These are phyloP conservation scores for Arvicanthis niloticus DNA, from an alignment of 2,113 vertebrate genomes.

Conservation along the genomic window DNA sequence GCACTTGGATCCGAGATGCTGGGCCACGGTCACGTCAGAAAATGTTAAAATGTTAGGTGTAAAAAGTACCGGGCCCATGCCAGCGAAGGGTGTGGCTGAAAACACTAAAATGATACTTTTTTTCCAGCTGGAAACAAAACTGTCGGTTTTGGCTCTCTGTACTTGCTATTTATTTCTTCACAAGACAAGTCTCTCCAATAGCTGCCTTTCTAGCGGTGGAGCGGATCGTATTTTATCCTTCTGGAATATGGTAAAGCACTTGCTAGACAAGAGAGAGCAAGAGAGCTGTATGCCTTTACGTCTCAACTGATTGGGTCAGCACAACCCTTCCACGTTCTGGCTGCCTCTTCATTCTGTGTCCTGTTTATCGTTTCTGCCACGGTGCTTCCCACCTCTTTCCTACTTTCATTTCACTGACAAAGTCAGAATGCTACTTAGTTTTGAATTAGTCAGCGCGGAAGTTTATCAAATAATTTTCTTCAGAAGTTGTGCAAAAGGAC, in stretches of 20 bases:
- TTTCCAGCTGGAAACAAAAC: background rate
- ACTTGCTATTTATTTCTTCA: background rate
- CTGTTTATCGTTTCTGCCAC: slow-evolving; percentile 8
- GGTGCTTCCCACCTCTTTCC: background rate
- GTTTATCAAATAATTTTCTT: slow-evolving; percentile 36
- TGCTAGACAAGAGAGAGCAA: background rate
- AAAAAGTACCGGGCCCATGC: background rate
- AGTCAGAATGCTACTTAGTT: slow-evolving; percentile 43
- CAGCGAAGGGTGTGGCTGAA: background rate
- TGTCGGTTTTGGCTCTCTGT: slow-evolving; percentile 7
- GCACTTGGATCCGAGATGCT: background rate
- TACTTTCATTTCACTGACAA: slow-evolving; percentile 6
- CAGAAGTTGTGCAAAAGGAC: background rate
- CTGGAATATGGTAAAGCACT: background rate
- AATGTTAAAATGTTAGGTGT: background rate
- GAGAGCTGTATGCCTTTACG: background rate
- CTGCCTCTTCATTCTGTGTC: slow-evolving; percentile 16
- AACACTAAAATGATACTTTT: background rate
- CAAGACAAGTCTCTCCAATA: background rate
- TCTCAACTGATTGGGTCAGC: background rate
- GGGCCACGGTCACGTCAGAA: background rate
- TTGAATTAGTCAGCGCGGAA: slow-evolving; percentile 44
- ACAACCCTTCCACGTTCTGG: background rate
- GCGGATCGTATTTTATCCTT: background rate
- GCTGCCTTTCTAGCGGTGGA: slow-evolving; percentile 1